Percentiles rank a stretch among this genome's conserved stretches.
These are phyloP conservation scores for Cepphus grylle DNA, from an alignment of 2,113 vertebrate genomes.

Conservation along the genomic window DNA sequence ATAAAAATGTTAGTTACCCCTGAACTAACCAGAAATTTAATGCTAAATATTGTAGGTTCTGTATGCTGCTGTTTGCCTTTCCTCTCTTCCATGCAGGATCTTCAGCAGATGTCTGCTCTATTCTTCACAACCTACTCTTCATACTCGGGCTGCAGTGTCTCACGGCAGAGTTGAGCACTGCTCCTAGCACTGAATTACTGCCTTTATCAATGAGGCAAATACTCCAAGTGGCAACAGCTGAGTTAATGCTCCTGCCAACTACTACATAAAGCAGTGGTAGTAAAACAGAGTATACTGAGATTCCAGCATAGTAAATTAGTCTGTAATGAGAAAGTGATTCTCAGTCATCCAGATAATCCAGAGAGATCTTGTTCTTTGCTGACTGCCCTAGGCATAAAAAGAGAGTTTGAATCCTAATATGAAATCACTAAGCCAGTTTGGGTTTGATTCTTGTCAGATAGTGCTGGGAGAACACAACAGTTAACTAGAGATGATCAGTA, in stretches of 20 bases:
- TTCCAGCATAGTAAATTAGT: slow-evolving; percentile 3
- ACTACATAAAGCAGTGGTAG: background rate
- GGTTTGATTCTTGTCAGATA: background rate
- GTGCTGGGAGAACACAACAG: background rate
- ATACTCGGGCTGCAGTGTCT: background rate
- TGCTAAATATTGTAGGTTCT: background rate
- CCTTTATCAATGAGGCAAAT: background rate
- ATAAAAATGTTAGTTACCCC: background rate
- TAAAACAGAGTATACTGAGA: background rate
- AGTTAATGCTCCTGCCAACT: slow-evolving; percentile 10
- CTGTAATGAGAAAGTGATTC: slow-evolving; percentile 33
- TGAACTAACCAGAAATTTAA: background rate
- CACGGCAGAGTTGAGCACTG: background rate
- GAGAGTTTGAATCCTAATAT: background rate
- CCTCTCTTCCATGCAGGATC: background rate
- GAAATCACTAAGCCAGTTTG: background rate
- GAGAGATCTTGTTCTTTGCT: background rate
- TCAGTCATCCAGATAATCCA: slow-evolving; percentile 4
- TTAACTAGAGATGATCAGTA: background rate
- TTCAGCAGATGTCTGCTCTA: background rate
- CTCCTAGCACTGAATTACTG: background rate
- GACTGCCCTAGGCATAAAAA: background rate
- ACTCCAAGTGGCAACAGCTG: background rate
- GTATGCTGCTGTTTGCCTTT: background rate
- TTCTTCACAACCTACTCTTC: background rate